phyloP scores from a whole-genome alignment of 2,113 vertebrate species.

The Tinamus guttatus region DNA sequence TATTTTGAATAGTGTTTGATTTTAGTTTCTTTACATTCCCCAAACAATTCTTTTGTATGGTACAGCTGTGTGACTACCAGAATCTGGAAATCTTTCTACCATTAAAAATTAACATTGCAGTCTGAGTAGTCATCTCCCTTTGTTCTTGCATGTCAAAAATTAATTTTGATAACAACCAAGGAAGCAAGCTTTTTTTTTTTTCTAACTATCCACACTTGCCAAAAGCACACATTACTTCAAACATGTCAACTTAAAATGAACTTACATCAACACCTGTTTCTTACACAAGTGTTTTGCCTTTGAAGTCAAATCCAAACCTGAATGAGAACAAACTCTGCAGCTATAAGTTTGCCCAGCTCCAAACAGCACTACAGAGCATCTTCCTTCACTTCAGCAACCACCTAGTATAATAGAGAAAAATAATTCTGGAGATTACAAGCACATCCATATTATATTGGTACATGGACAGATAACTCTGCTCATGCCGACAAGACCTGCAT shows the following conservation, averaged over 20 bases:
- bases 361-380: not conserved
- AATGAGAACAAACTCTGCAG: fast-evolving
- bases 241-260: not conserved
- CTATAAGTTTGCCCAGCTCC: not conserved
- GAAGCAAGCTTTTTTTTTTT: not conserved
- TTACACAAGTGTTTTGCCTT: not conserved
- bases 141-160: not conserved
- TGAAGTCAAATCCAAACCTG: not conserved
- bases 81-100: not conserved
- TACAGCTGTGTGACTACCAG: not conserved
- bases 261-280: not conserved
- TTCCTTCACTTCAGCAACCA: not conserved
- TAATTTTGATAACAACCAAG: not conserved
- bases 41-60: not conserved
- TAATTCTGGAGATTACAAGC: not conserved
- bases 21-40: not conserved
- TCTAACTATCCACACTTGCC: not conserved
- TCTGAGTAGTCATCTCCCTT: not conserved
- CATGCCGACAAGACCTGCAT: not conserved
- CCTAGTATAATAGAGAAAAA: not conserved
- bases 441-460: not conserved
- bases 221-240: not conserved
- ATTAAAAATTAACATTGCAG: not conserved
- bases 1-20: not conserved
- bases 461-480: not conserved